Evolutionary conservation across 2,888 invertebrate genomes (phyloP).

Genomic region (Keiferia lycopersicella): DNA sequence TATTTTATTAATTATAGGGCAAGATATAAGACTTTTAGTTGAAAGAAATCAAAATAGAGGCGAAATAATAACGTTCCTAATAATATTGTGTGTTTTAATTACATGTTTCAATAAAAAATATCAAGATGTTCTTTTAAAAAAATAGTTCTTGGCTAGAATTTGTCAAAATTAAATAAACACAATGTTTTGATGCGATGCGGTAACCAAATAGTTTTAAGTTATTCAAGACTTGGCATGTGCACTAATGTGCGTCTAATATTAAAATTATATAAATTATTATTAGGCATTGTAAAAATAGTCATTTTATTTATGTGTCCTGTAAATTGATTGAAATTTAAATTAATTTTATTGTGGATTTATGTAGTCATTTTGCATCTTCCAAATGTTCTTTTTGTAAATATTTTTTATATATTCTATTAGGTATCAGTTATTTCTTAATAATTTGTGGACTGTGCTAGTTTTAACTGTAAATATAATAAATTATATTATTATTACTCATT

Average conservation of each 20-base stretch:
- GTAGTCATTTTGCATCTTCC: slow-evolving; percentile 34
- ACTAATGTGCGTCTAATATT: slow-evolving; percentile 16
- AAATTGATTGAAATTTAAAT: background rate
- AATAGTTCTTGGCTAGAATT: background rate
- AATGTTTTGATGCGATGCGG: slow-evolving; percentile 49
- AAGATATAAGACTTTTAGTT: background rate
- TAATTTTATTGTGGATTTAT: slow-evolving; percentile 10
- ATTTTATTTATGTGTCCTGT: slow-evolving; percentile 20
- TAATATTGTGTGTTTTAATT: background rate
- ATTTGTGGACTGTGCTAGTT: slow-evolving; percentile 42
- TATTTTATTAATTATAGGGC: slow-evolving; percentile 1
- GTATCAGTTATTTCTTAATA: slow-evolving; percentile 34
- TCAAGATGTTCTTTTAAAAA: background rate
- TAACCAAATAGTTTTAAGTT: slow-evolving; percentile 55
- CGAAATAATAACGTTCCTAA: slow-evolving; percentile 29
- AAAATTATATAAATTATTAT: slow-evolving; percentile 19
- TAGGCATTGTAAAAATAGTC: slow-evolving; percentile 1
- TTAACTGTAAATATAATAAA: slow-evolving; percentile 40
- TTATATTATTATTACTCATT: slow-evolving; percentile 39
- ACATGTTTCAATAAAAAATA: background rate
- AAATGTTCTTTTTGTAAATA: slow-evolving; percentile 33
- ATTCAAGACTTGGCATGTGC: slow-evolving; percentile 20
- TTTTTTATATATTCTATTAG: slow-evolving; percentile 24
- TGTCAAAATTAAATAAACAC: background rate
- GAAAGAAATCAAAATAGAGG: slow-evolving; percentile 7